Evolutionary conservation across 2,797 vertebrate species (phyloP), one percentile per base, ranked within the genome.

Genomic region (Pempheris klunzingeri): DNA sequence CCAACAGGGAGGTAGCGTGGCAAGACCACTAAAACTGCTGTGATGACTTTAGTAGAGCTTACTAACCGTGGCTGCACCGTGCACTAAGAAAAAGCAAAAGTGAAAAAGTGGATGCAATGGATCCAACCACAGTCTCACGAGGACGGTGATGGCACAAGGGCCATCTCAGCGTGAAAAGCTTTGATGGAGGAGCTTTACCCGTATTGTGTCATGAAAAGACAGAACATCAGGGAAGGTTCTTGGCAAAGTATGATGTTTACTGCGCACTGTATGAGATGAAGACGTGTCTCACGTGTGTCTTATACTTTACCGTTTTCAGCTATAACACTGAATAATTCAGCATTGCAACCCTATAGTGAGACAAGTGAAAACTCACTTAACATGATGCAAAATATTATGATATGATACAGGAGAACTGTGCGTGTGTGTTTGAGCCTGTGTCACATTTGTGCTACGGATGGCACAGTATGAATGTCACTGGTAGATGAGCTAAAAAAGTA

Each of bases 1-100:
- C 75, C 74, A 80, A 67, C 47, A 52, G 67, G 70, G 80, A 84
- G 68, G 68, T 10, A 80, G 32, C 24, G 60, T 71, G 53, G 71
- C 73, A 71, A 58, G 54, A 62, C 57, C 64, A 61, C 57, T 75
- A 53, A 75, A 83, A 71, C 39, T 57, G 43, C 82, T 70, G 73
- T 77, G 75, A 86, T 84, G 75, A 85, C 67, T 90, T 82, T 26
- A 80, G 85, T 64, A 69, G 67, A 66, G 69, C 77, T 74, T 64
- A 59, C 69, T 55, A 69, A 80, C 64, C 50, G 9, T 46, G 41
- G 71, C 78, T 38, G 71, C 47, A 68, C 50, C 4, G 8, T 30
- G 63, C 10, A 20, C 55, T 49, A 60, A 36, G 61, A 76, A 75
- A 81, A 80, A 75, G 41, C 1, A 9, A 65, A 77, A 77, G n/a